phyloP scores from a whole-genome alignment of 1,140 invertebrate genomes.

The Hydropsyche tenuis region DNA sequence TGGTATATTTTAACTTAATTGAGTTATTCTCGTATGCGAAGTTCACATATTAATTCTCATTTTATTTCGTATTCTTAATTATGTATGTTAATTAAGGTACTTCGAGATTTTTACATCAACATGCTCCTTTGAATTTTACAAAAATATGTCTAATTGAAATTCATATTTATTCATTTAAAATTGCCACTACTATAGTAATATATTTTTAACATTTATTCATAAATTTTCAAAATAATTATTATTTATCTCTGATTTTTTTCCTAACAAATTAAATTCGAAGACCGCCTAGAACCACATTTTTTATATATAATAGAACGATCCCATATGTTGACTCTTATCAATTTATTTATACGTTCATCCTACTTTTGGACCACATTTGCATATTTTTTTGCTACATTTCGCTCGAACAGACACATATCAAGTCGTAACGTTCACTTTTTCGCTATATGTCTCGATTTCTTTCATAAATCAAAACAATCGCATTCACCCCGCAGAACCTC shows the following conservation, averaged over 20 bases:
- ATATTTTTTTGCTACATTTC: slow-evolving; percentile 7
- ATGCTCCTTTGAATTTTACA: too few relatives aligned
- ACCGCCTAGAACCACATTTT: background rate
- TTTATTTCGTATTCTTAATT: too few relatives aligned
- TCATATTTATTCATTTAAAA: too few relatives aligned
- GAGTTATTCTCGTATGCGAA: background rate
- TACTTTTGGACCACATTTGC: slow-evolving; percentile 2
- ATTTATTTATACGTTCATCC: slow-evolving; percentile 16
- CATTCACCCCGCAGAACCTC: background rate
- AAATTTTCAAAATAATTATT: too few relatives aligned
- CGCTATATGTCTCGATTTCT: slow-evolving; percentile 4
- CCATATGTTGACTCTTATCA: background rate
- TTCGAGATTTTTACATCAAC: too few relatives aligned
- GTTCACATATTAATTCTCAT: background rate
- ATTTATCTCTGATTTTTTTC: background rate
- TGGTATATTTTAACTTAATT: background rate
- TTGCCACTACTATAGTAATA: too few relatives aligned
- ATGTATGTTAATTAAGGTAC: too few relatives aligned
- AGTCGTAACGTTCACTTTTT: slow-evolving; percentile 7
- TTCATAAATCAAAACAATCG: slow-evolving; percentile 12
- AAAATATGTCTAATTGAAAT: too few relatives aligned
- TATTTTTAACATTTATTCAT: too few relatives aligned
- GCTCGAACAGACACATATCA: background rate
- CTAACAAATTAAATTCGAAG: background rate
- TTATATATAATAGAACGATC: too few relatives aligned